These are phyloP conservation scores for Neodiprion lecontei DNA, from an alignment of 1,140 invertebrate genomes.

Conservation along the genomic window DNA sequence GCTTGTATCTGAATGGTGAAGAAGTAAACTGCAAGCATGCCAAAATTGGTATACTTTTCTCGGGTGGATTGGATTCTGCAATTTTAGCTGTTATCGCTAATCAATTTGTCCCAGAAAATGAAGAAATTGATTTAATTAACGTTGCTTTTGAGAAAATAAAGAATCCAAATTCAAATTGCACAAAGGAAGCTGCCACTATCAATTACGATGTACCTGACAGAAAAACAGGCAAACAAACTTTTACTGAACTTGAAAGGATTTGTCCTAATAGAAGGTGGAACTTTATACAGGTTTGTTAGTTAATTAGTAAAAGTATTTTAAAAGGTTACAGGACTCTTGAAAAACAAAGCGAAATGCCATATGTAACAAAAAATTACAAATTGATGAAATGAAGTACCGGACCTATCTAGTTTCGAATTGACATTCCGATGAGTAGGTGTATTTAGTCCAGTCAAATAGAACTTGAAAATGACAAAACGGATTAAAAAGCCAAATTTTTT, in stretches of 20 bases:
- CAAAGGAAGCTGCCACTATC: conserved; percentile 26
- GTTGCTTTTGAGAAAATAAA: conserved; percentile 84
- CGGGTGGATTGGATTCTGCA: conserved; percentile 94
- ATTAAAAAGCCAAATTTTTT: no score
- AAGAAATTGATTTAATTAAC: conserved; percentile 94
- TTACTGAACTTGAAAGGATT: conserved; percentile 73
- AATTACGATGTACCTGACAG: conserved; percentile 82
- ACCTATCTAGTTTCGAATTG: conserved; percentile 17
- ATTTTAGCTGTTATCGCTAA: conserved; percentile 83
- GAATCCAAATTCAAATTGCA: conserved; percentile 29
- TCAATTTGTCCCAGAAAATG: conserved; percentile 70
- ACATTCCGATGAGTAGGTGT: no score
- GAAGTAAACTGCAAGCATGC: conserved; percentile 68
- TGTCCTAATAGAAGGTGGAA: conserved; percentile 77
- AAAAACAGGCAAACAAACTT: conserved; percentile 76
- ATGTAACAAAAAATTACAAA: no score
- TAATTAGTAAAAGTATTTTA: conserved; percentile 21
- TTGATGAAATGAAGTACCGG: no score
- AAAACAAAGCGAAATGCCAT: no score
- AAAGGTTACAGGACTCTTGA: no score
- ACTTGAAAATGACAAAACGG: no score
- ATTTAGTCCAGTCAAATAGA: no score
- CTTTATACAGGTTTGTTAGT: conserved; percentile 68
- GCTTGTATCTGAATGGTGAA: conserved; percentile 33
- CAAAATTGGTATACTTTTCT: conserved; percentile 88